phyloP scores from a whole-genome alignment of 1,140 invertebrate genomes.

The Eueides isabella region DNA sequence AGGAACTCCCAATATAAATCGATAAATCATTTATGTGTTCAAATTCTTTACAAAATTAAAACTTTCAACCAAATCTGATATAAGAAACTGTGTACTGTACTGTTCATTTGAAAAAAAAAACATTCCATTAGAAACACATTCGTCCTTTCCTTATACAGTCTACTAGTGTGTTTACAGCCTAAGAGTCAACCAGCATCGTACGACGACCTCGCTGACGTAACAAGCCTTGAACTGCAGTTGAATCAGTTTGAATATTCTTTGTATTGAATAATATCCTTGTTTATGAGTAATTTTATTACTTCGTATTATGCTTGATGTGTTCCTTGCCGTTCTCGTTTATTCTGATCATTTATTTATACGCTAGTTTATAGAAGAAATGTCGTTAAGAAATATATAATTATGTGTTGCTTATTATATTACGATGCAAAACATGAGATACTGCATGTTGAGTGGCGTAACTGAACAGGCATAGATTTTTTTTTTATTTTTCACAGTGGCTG shows the following conservation, averaged over 20 bases:
- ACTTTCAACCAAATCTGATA: no score
- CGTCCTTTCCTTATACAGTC: neutral
- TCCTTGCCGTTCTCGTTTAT: neutral
- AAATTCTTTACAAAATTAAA: no score
- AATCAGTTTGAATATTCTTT: constrained; percentile 18
- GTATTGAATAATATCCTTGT: constrained; percentile 21
- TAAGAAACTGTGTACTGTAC: neutral
- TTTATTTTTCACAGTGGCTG: no score
- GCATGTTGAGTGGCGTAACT: no score
- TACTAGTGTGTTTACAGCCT: constrained; percentile 5
- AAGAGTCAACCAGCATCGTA: constrained; percentile 9
- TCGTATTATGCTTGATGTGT: neutral
- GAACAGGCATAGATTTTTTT: no score
- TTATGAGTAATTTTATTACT: constrained; percentile 20
- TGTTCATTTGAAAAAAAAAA: neutral
- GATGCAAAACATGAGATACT: no score
- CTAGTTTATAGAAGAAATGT: no score
- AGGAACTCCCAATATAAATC: no score
- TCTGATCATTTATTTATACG: neutral
- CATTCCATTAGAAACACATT: neutral
- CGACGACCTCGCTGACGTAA: constrained; percentile 27
- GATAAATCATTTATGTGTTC: no score
- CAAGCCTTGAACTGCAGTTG: constrained; percentile 22
- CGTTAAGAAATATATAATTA: no score
- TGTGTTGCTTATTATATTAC: no score